Percentiles rank a stretch among this genome's conserved stretches.
phyloP scores from a whole-genome alignment of 2,113 vertebrate species.

The Chelonoidis abingdonii region DNA sequence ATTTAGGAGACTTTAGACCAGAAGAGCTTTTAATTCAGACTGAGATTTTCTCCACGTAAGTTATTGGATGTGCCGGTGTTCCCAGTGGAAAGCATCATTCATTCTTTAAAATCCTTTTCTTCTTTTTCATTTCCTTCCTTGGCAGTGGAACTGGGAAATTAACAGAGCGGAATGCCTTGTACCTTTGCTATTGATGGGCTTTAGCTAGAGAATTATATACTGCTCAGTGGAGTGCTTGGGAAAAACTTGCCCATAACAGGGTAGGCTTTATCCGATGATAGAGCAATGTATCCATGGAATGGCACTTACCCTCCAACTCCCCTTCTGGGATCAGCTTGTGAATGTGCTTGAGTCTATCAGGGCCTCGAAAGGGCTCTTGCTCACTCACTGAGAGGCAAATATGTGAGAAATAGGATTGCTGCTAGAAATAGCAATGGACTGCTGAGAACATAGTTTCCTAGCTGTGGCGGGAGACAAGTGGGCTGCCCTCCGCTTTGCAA shows the following conservation, averaged over 20 bases:
- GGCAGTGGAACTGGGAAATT: background rate
- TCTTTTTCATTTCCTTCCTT: background rate
- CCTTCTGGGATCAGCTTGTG: conserved; percentile 10
- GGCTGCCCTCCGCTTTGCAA: conserved; percentile 59
- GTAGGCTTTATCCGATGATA: background rate
- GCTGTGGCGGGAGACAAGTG: conserved; percentile 18
- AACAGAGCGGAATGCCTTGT: background rate
- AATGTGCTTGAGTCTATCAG: conserved; percentile 41
- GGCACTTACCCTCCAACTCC: background rate
- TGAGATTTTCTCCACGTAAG: conserved; percentile 59
- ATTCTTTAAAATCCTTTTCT: conserved; percentile 31
- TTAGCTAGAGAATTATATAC: background rate
- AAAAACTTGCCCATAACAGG: background rate
- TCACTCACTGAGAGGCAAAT: conserved; percentile 63
- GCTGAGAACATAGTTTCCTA: conserved; percentile 60
- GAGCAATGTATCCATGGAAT: background rate
- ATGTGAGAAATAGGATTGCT: conserved; percentile 65
- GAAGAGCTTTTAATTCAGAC: conserved; percentile 68
- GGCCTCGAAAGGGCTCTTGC: conserved; percentile 53
- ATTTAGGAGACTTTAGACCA: conserved; percentile 47
- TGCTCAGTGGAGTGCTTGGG: fast-evolving
- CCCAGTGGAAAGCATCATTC: conserved; percentile 59
- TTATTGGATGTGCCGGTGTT: conserved; percentile 62
- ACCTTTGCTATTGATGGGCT: background rate
- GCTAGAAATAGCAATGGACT: conserved; percentile 66